A percentile compares a stretch with the other conserved stretches of the same genome.
phyloP scores from a whole-genome alignment of 2,888 invertebrate species.

The Thereva unica region DNA sequence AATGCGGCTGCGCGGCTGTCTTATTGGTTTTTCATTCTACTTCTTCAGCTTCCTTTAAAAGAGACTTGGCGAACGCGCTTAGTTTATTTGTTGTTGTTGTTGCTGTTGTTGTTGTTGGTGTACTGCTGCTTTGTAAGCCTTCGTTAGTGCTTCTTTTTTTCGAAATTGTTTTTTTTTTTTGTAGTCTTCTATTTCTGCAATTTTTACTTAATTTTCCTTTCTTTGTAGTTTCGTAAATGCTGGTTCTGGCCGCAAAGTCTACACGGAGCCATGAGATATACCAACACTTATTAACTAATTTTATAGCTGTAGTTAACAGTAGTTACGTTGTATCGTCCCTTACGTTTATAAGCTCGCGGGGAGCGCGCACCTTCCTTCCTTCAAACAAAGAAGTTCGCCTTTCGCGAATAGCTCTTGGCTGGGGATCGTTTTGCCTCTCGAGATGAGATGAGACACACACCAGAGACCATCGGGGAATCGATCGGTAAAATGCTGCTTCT shows the following conservation, averaged over 20 bases:
- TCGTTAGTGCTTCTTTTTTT: not conserved
- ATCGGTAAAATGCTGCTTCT: constrained; percentile 1
- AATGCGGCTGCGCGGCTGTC: not conserved
- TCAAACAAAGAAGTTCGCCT: constrained; percentile 23
- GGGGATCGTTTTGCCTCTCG: too few relatives aligned
- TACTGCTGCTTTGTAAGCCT: too few relatives aligned
- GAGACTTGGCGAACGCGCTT: too few relatives aligned
- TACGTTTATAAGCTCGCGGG: constrained; percentile 8
- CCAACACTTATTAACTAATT: constrained; percentile 23
- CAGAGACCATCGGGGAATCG: too few relatives aligned
- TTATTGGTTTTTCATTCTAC: constrained; percentile 8
- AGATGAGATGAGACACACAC: too few relatives aligned
- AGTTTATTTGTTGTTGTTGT: too few relatives aligned
- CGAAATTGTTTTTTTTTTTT: not conserved
- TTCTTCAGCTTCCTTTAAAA: constrained; percentile 2
- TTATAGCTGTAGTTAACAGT: constrained; percentile 10
- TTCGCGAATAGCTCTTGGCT: too few relatives aligned
- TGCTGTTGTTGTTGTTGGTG: too few relatives aligned
- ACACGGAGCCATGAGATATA: constrained; percentile 4
- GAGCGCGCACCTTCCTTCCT: constrained; percentile 3
- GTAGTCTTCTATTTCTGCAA: constrained; percentile 1
- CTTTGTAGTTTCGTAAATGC: constrained; percentile 12
- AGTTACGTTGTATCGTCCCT: constrained; percentile 11
- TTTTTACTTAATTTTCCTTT: constrained; percentile 20
- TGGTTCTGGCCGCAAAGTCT: not conserved